Percentiles rank a stretch among this genome's conserved stretches.
phyloP scores from a whole-genome alignment of 2,888 invertebrate genomes.

The Catotricha subobsoleta region DNA sequence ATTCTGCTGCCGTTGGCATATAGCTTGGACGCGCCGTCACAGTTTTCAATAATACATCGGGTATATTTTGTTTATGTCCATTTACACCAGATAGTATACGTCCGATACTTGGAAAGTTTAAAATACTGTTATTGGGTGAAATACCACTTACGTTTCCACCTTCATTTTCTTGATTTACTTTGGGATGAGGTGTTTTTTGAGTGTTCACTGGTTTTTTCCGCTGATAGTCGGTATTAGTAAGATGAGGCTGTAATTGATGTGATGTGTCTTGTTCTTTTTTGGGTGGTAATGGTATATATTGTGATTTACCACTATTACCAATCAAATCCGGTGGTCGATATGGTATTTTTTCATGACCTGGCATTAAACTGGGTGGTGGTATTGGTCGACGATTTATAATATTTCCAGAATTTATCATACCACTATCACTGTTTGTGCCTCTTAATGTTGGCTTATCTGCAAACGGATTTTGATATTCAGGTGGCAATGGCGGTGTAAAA shows the following conservation, averaged over 20 bases:
- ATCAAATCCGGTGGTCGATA: conserved; percentile 42
- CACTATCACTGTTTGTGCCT: conserved; percentile 41
- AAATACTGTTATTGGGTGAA: conserved; percentile 32
- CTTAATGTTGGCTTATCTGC: conserved; percentile 76
- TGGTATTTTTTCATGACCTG: conserved; percentile 68
- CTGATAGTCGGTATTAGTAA: conserved; percentile 1
- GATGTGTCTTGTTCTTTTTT: not conserved
- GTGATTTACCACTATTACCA: conserved; percentile 10
- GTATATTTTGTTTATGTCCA: conserved; percentile 56
- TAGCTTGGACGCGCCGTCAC: conserved; percentile 37
- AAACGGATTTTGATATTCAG: conserved; percentile 68
- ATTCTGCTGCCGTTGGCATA: conserved; percentile 20
- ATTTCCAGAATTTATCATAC: conserved; percentile 34
- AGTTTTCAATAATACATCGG: conserved; percentile 53
- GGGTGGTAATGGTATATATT: conserved; percentile 11
- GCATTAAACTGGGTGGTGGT: conserved; percentile 66
- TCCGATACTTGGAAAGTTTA: conserved; percentile 66
- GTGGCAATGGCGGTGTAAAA: conserved; percentile 68
- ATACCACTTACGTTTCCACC: conserved; percentile 27
- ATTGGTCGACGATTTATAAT: conserved; percentile 58
- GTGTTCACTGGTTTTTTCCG: conserved; percentile 55
- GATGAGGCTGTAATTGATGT: too few relatives aligned
- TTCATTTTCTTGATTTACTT: too few relatives aligned
- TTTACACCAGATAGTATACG: conserved; percentile 72
- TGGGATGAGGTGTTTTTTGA: too few relatives aligned